Evolutionary conservation across 2,888 invertebrate species (phyloP).

Genomic region (Bimastos eiseni): DNA sequence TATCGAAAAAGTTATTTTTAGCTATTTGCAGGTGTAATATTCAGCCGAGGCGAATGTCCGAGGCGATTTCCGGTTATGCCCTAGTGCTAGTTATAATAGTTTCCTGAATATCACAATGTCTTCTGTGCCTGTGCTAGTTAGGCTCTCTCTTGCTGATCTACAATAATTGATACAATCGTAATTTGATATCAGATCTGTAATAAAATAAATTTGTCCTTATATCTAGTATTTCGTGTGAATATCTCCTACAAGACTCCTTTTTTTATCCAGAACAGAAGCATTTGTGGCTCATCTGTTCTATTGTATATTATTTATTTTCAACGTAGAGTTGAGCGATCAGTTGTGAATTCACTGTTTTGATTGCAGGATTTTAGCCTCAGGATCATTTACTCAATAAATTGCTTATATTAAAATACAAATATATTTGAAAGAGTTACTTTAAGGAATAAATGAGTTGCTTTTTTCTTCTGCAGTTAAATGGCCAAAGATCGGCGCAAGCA

Average conservation of each 20-base stretch:
- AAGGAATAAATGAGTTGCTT: background rate
- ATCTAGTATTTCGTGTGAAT: background rate
- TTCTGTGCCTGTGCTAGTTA: background rate
- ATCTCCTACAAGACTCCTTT: background rate
- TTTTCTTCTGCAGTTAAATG: background rate
- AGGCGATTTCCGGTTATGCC: too few relatives aligned
- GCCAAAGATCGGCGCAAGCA: background rate
- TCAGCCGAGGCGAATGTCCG: too few relatives aligned
- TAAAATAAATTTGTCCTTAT: background rate
- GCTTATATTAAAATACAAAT: background rate
- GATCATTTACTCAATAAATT: background rate
- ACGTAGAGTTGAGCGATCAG: background rate
- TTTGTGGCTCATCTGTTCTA: background rate
- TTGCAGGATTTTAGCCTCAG: too few relatives aligned
- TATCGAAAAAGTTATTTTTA: too few relatives aligned
- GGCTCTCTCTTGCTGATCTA: background rate
- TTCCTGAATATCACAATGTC: background rate
- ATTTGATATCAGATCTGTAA: background rate
- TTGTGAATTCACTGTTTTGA: background rate
- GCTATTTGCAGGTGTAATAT: too few relatives aligned
- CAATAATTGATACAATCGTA: background rate
- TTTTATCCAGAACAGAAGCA: background rate
- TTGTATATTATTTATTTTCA: background rate
- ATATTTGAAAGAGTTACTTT: background rate
- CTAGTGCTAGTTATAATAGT: too few relatives aligned